Conservation (phyloP, 2,888 invertebrate genomes). For the Laspeyria flexula region DNA sequence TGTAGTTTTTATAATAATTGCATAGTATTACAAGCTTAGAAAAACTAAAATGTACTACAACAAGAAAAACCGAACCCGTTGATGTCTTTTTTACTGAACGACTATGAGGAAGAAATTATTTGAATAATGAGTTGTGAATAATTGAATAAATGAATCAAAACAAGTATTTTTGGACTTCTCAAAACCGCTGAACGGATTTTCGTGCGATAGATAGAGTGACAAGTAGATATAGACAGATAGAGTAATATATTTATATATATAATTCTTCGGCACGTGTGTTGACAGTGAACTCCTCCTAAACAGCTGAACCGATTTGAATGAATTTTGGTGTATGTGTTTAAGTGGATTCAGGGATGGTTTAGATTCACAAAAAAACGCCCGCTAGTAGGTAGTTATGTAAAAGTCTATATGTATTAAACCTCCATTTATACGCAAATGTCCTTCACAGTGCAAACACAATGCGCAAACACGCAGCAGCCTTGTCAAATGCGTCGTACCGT, state of each 20-base stretch:
- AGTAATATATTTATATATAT: too few relatives aligned
- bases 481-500: slow-evolving; percentile 27
- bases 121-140: background rate
- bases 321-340: too few relatives aligned
- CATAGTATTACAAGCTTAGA: background rate
- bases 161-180: too few relatives aligned
- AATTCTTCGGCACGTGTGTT: too few relatives aligned
- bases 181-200: too few relatives aligned
- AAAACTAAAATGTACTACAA: background rate
- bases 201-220: too few relatives aligned
- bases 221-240: too few relatives aligned
- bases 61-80: slow-evolving; percentile 28
- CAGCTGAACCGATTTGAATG: too few relatives aligned
- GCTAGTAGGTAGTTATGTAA: background rate
- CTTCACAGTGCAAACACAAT: slow-evolving; percentile 38
- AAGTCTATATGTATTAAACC: slow-evolving; percentile 29
- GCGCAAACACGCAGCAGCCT: slow-evolving; percentile 39
- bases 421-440: slow-evolving; percentile 37
- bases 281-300: too few relatives aligned
- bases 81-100: slow-evolving; percentile 36
- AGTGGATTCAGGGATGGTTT: too few relatives aligned
- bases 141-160: too few relatives aligned
- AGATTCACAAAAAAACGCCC: too few relatives aligned
- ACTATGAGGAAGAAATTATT: slow-evolving; percentile 6
- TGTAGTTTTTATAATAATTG: slow-evolving; percentile 1